Conservation (phyloP, 2,113 vertebrate genomes). For the Hystrix cristata region DNA sequence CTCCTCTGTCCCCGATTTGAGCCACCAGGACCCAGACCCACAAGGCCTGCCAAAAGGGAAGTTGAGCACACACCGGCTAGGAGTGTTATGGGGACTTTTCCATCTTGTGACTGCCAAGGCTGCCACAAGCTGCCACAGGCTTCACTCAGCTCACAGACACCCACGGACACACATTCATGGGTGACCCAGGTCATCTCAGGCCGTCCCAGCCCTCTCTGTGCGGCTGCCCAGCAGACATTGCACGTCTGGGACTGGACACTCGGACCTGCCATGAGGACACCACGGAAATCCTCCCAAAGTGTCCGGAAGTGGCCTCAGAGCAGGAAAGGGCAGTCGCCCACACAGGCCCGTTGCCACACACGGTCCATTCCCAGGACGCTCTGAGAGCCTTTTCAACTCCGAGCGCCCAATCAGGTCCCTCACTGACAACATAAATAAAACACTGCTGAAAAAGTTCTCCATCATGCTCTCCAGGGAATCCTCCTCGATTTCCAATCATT, state of each 20-base stretch:
- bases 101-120: neutral
- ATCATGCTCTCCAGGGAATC: neutral
- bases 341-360: rapidly evolving
- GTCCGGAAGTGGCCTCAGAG: rapidly evolving
- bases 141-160: neutral
- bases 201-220: neutral
- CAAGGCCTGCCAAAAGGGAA: neutral
- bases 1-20: no score
- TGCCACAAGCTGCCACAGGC: neutral
- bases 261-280: neutral
- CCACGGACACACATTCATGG: neutral
- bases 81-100: neutral
- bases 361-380: rapidly evolving
- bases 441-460: rapidly evolving
- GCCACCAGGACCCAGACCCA: neutral
- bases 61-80: neutral
- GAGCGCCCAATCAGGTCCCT: neutral
- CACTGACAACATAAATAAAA: neutral
- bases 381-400: neutral
- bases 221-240: neutral
- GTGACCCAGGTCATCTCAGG: neutral
- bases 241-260: neutral
- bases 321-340: rapidly evolving
- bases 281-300: rapidly evolving
- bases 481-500: rapidly evolving